phyloP scores from a whole-genome alignment of 2,113 vertebrate species.

The Orientallactaga bullata region DNA sequence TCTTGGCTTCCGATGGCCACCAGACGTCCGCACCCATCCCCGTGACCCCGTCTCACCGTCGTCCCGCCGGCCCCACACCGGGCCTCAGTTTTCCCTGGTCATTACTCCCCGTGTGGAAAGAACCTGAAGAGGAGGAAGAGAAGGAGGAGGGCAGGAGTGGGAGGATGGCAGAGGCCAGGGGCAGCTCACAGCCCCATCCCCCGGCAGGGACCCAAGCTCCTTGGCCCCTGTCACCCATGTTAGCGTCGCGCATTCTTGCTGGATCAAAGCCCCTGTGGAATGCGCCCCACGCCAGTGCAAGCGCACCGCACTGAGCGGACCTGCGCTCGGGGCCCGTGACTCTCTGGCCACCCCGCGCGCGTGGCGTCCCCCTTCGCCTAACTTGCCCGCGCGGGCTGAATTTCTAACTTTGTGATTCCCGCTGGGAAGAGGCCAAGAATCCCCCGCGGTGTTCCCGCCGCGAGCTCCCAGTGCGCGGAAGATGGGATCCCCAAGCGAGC shows the following conservation, averaged over 20 bases:
- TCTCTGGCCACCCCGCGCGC: background rate
- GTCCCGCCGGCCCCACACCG: background rate
- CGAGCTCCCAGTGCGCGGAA: accelerated
- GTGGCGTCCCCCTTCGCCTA: constrained; percentile 30
- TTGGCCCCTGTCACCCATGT: background rate
- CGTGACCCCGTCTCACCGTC: accelerated
- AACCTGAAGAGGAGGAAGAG: background rate
- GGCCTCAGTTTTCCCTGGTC: background rate
- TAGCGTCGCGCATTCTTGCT: too few species aligned
- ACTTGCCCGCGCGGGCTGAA: accelerated
- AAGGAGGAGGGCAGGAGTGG: accelerated
- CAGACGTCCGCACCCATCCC: background rate
- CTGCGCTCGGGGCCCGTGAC: background rate
- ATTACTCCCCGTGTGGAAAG: background rate
- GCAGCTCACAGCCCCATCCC: too few species aligned
- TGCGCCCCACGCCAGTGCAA: too few species aligned
- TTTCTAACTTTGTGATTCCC: background rate
- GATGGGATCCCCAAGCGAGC: too few species aligned
- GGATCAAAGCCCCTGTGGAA: too few species aligned
- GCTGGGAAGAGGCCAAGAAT: too few species aligned
- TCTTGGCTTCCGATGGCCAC: background rate
- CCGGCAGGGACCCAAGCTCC: background rate
- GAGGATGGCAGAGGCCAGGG: accelerated
- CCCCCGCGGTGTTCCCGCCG: accelerated
- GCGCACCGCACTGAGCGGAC: too few species aligned